A percentile compares a stretch with the other conserved stretches of the same genome.
Conservation (phyloP, 2,113 vertebrate species). For the Sorex araneus region DNA sequence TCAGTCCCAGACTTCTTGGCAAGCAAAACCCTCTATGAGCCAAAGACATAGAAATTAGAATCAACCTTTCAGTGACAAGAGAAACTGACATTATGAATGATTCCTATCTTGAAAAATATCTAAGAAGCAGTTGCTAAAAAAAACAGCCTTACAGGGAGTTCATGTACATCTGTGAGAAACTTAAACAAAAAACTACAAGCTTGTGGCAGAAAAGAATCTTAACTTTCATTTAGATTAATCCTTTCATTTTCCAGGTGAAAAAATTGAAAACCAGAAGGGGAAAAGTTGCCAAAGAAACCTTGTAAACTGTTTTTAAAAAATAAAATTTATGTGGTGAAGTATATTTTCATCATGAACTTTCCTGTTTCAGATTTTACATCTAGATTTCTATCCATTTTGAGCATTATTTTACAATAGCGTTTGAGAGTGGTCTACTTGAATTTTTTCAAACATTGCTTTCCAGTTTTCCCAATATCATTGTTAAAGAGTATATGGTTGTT, state of each 20-base stretch:
- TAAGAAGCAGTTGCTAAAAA: constrained; percentile 34
- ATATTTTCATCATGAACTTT: too few species aligned
- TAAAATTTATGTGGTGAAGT: not conserved
- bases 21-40: not conserved
- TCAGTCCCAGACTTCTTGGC: constrained; percentile 47
- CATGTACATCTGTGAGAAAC: constrained; percentile 51
- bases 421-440: too few species aligned
- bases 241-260: constrained; percentile 41
- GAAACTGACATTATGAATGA: constrained; percentile 46
- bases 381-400: too few species aligned
- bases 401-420: too few species aligned
- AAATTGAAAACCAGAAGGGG: not conserved
- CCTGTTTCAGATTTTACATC: too few species aligned
- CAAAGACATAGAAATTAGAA: constrained; percentile 47
- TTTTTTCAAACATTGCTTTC: too few species aligned
- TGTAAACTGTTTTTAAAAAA: constrained; percentile 62
- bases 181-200: not conserved
- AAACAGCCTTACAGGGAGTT: not conserved
- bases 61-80: not conserved
- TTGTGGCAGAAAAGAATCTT: not conserved
- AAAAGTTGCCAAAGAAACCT: not conserved
- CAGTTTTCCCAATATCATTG: too few species aligned
- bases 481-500: too few species aligned
- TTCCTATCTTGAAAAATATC: constrained; percentile 35
- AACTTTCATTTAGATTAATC: constrained; percentile 11